Conservation (phyloP, 1,140 invertebrate genomes). For the Micrasema longulum region DNA sequence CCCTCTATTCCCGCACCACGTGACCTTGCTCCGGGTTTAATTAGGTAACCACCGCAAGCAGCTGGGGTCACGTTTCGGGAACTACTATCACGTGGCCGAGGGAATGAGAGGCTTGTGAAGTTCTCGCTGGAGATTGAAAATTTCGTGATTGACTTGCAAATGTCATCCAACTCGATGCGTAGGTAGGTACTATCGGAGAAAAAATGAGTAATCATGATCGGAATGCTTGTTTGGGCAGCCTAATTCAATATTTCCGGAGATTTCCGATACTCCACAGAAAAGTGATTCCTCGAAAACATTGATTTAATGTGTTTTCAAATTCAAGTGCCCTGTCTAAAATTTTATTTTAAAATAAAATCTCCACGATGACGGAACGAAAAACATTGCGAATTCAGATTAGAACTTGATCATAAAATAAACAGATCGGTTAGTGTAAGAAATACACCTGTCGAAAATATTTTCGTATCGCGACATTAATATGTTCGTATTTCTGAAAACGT, state of each 20-base stretch:
- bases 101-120: slow-evolving; percentile 1
- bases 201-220: not conserved
- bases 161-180: not conserved
- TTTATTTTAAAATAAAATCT: no score
- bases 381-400: not conserved
- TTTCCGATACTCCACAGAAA: not conserved
- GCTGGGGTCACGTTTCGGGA: slow-evolving; percentile 13
- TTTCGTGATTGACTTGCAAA: slow-evolving; percentile 1
- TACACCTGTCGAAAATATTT: not conserved
- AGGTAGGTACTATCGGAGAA: not conserved
- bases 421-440: not conserved
- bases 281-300: not conserved
- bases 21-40: slow-evolving; percentile 32
- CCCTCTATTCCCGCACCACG: slow-evolving; percentile 12
- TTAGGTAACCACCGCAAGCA: slow-evolving; percentile 26
- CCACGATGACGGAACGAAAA: no score
- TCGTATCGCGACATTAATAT: not conserved
- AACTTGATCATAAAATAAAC: not conserved
- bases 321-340: no score
- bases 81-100: not conserved
- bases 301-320: no score
- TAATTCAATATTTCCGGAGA: not conserved
- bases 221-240: not conserved
- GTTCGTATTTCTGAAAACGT: no score
- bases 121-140: slow-evolving; percentile 11